Evolutionary conservation across 2,113 vertebrate species (phyloP).

Genomic region (Mus pahari): DNA sequence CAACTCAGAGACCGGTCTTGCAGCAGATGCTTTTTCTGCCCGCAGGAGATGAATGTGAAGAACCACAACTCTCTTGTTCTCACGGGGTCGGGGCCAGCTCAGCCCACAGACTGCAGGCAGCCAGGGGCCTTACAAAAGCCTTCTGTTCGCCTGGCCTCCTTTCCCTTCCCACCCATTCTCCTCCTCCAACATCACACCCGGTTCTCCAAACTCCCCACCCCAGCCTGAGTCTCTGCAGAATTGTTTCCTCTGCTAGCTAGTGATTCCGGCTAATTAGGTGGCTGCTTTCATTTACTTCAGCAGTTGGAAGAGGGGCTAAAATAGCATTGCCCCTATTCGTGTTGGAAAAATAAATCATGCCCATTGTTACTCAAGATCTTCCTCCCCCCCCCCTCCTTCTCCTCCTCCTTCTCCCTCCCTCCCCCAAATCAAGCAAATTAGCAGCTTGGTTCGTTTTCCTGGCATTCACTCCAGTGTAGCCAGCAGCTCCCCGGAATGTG

Average conservation of each 20-base stretch:
- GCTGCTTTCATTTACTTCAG: constrained; percentile 85
- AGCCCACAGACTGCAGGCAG: neutral
- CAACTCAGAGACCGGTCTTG: constrained; percentile 34
- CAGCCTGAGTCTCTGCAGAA: constrained; percentile 81
- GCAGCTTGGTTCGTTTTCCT: constrained; percentile 77
- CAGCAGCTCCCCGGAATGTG: constrained; percentile 64
- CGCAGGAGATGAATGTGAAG: constrained; percentile 58
- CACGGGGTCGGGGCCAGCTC: constrained; percentile 19
- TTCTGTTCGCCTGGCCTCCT: neutral
- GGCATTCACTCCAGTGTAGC: constrained; percentile 54
- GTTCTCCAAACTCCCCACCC: constrained; percentile 77
- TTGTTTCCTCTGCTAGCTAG: constrained; percentile 81
- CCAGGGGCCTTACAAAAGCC: constrained; percentile 36
- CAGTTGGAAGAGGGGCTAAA: constrained; percentile 77
- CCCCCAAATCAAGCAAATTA: constrained; percentile 83
- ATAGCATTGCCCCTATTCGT: constrained; percentile 79
- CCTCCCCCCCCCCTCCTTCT: constrained; percentile 59
- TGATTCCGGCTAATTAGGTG: constrained; percentile 86
- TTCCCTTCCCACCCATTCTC: neutral
- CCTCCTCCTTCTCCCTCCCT: neutral
- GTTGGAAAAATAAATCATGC: constrained; percentile 87
- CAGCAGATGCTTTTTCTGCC: constrained; percentile 39
- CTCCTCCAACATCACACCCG: constrained; percentile 50
- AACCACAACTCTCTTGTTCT: constrained; percentile 43
- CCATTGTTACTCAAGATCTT: constrained; percentile 81